A percentile compares a stretch with the other conserved stretches of the same genome.
Conservation (phyloP, 2,113 vertebrate genomes). For the Syngnathoides biaculeatus region DNA sequence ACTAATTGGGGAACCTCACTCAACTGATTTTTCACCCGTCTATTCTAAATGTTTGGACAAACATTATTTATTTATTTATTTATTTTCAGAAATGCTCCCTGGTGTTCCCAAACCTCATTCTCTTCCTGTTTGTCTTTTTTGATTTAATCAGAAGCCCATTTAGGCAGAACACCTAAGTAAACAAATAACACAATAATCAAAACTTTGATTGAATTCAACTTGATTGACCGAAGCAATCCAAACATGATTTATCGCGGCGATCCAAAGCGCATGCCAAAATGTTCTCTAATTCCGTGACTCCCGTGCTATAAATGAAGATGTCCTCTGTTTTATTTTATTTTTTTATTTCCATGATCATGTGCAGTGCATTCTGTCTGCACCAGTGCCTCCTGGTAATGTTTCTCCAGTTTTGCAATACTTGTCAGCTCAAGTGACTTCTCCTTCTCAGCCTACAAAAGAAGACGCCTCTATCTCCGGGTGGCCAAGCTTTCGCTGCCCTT, state of each 20-base stretch:
- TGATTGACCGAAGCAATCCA: no score
- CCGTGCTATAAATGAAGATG: background rate
- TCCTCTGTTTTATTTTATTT: slow-evolving; percentile 4
- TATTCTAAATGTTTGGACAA: background rate
- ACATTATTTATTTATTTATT: background rate
- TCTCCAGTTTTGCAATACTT: slow-evolving; percentile 51
- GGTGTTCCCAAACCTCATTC: background rate
- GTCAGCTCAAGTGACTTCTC: slow-evolving; percentile 39
- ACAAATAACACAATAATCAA: no score
- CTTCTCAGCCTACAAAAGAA: background rate
- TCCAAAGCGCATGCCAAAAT: no score
- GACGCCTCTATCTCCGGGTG: slow-evolving; percentile 33
- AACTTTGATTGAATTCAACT: no score
- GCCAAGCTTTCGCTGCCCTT: slow-evolving; percentile 28
- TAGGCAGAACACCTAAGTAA: background rate
- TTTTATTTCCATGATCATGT: slow-evolving; percentile 12
- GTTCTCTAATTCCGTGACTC: background rate
- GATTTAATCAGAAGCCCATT: background rate
- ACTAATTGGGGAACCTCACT: background rate
- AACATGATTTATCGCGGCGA: no score
- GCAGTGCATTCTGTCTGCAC: slow-evolving; percentile 31
- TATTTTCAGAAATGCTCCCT: background rate
- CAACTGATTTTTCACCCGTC: background rate
- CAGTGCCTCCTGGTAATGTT: slow-evolving; percentile 23
- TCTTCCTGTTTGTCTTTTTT: background rate